Percentiles rank a stretch among this genome's conserved stretches.
phyloP scores from a whole-genome alignment of 2,797 vertebrate genomes.

The Parotocinclus haroldoi region DNA sequence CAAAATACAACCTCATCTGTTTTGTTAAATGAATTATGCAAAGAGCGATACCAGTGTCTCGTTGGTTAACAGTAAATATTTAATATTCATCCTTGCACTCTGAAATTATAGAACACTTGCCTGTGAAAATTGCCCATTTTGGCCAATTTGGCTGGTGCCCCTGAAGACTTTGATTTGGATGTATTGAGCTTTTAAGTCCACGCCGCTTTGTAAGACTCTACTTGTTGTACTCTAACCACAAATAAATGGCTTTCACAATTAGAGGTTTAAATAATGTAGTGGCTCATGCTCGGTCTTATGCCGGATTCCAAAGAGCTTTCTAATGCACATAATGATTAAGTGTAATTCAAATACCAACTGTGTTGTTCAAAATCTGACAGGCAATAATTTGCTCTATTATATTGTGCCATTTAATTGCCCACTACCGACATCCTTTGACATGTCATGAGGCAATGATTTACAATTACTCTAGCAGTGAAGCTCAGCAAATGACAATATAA shows the following conservation, averaged over 20 bases:
- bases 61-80: conserved; percentile 56
- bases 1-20: conserved; percentile 51
- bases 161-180: conserved; percentile 89
- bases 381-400: conserved; percentile 96
- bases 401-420: conserved; percentile 96
- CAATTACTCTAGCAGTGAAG: conserved; percentile 93
- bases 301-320: conserved; percentile 92
- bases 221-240: conserved; percentile 89
- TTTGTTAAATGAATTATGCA: conserved; percentile 54
- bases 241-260: conserved; percentile 94
- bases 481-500: conserved; percentile 95
- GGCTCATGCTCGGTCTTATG: conserved; percentile 89
- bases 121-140: conserved; percentile 86
- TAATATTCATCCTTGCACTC: conserved; percentile 76
- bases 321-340: conserved; percentile 95
- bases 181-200: conserved; percentile 87
- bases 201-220: conserved; percentile 85
- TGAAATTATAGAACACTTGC: conserved; percentile 83
- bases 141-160: conserved; percentile 86
- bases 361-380: conserved; percentile 96
- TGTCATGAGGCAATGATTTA: conserved; percentile 95
- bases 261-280: conserved; percentile 93
- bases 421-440: conserved; percentile 92
- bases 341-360: conserved; percentile 96
- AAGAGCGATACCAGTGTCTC: conserved; percentile 44